phyloP scores from a whole-genome alignment of 1,140 invertebrate species.

The Drosophila sucinea region DNA sequence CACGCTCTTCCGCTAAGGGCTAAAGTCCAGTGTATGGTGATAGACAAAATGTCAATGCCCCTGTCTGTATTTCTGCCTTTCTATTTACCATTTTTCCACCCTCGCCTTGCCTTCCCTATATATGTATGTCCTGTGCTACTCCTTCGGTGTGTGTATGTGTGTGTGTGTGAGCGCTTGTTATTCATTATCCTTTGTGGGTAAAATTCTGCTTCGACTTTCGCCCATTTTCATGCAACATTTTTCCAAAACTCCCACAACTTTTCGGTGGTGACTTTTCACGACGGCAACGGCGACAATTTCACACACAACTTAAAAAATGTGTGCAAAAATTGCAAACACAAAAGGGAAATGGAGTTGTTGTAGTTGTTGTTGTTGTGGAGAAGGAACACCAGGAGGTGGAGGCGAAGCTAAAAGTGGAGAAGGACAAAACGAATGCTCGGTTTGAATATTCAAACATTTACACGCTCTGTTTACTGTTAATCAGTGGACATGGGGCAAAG shows the following conservation, averaged over 20 bases:
- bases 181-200: slow-evolving; percentile 25
- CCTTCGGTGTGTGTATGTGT: slow-evolving; percentile 6
- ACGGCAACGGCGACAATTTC: not conserved
- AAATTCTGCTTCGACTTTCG: slow-evolving; percentile 13
- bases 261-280: slow-evolving; percentile 21
- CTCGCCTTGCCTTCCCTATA: slow-evolving; percentile 5
- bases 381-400: not conserved
- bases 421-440: slow-evolving; percentile 3
- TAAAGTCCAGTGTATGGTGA: not conserved
- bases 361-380: not conserved
- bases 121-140: not conserved
- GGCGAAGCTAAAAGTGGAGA: not conserved
- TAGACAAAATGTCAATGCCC: slow-evolving; percentile 21
- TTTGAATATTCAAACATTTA: slow-evolving; percentile 29
- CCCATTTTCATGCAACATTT: slow-evolving; percentile 3
- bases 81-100: slow-evolving; percentile 13
- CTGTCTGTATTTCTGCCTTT: slow-evolving; percentile 12
- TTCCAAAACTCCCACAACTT: slow-evolving; percentile 15
- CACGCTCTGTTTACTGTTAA: slow-evolving; percentile 30
- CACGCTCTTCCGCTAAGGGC: not conserved
- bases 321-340: slow-evolving; percentile 10
- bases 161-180: slow-evolving; percentile 4
- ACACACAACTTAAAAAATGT: slow-evolving; percentile 10
- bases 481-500: slow-evolving; percentile 13
- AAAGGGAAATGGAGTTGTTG: not conserved